Percentiles rank a stretch among this genome's conserved stretches.
Evolutionary conservation across 2,797 vertebrate genomes (phyloP).

Genomic region (Muraenolepis orangiensis): DNA sequence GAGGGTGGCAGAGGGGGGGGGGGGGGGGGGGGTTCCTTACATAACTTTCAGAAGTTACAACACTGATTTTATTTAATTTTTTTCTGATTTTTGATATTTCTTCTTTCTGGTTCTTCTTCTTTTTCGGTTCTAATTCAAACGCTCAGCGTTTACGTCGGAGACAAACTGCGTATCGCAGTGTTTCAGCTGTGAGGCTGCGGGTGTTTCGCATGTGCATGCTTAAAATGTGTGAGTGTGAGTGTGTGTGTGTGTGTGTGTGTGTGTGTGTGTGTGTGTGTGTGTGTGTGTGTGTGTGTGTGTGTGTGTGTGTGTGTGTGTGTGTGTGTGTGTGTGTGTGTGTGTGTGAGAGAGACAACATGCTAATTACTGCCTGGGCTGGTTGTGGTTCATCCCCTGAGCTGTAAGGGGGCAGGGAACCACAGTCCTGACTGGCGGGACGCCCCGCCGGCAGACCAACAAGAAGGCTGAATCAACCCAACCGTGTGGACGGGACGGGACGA

Average conservation of each 20-base stretch:
- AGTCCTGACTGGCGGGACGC: constrained; percentile 29
- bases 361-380: constrained; percentile 42
- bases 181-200: constrained; percentile 41
- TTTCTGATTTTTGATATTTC: background rate
- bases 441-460: constrained; percentile 40
- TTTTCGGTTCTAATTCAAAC: background rate
- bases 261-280: background rate
- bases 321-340: background rate
- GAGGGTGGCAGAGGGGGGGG: too few species aligned
- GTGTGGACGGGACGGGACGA: constrained; percentile 39
- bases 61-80: too few species aligned
- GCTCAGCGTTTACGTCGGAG: background rate
- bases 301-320: constrained; percentile 19
- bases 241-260: constrained; percentile 17
- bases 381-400: constrained; percentile 52
- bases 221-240: background rate
- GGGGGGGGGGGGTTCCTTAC: too few species aligned
- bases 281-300: constrained; percentile 7
- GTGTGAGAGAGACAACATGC: background rate
- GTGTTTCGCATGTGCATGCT: constrained; percentile 27
- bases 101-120: too few species aligned
- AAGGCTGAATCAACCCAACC: constrained; percentile 46
- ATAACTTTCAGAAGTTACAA: constrained; percentile 8
- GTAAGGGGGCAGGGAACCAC: constrained; percentile 47
- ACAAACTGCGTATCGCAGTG: background rate